Evolutionary conservation across 2,797 vertebrate genomes (phyloP), one percentile per base, ranked within the genome.

Genomic region (Luscinia megarhynchos): DNA sequence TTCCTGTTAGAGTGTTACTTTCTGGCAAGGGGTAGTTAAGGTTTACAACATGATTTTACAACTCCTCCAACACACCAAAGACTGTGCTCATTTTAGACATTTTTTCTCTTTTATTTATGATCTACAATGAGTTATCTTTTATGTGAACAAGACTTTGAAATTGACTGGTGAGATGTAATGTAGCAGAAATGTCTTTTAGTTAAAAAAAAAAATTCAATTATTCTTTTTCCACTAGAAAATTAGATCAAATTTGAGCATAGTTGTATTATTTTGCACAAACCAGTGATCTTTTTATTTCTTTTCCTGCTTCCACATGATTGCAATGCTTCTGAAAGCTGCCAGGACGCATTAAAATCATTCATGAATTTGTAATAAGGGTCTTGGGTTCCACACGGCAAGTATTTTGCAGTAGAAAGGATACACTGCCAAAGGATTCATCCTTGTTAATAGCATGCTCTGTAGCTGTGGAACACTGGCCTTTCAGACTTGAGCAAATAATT

Each of bases 271-370:
- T 83, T 93, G 43, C 51, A 96, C 61, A 97, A 97, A 93, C 48
- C 45, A 34, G 73, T 87, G 83, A 89, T 95, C 84, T 93, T 92
- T 96, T 94, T 43, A 53, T 59, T 77, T 64, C 26, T 70, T 63
- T 77, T 24, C 23, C 67, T 54, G 32, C 90, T 95, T 97, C 82
- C 93, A 97, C 90, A 95, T 95, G 95, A 96, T 72, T 76, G 64
- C 69, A 82, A 55, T 89, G 79, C 86, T 97, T 97, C 91, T 95
- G 96, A 94, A 97, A 94, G 87, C 97, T 98, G 97, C 94, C 97
- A 97, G 94, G 76, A 95, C 82, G 93, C 89, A 98, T 98, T 94
- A 97, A 97, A 98, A 97, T 97, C 93, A 97, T 95, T 97, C 95
- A 97, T 92, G 94, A 97, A 97, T 97, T 94, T 95, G 95, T 96